Conservation (phyloP, 1,140 invertebrate species). For the Druon quercuslanigerum region DNA sequence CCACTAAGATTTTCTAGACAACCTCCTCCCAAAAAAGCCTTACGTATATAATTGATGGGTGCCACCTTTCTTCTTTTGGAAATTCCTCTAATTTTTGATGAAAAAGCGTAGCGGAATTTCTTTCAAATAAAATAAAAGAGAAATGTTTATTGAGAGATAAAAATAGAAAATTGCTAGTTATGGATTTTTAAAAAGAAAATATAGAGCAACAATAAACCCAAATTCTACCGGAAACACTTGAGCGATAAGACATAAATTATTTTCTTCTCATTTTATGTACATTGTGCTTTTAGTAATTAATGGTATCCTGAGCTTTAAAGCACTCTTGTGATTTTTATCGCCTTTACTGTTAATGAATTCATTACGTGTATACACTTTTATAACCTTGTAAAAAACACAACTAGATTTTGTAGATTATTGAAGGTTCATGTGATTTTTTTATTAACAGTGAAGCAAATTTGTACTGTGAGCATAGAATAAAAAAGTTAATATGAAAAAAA, state of each 20-base stretch:
- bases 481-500: not conserved
- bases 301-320: not conserved
- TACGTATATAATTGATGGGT: too few relatives aligned
- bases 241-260: not conserved
- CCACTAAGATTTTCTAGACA: too few relatives aligned
- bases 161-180: too few relatives aligned
- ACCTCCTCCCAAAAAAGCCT: too few relatives aligned
- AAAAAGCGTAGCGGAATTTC: too few relatives aligned
- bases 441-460: not conserved
- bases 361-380: not conserved
- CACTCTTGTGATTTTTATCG: not conserved
- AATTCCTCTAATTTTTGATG: too few relatives aligned
- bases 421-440: not conserved
- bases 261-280: not conserved
- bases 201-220: too few relatives aligned
- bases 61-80: too few relatives aligned
- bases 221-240: too few relatives aligned
- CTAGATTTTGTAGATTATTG: not conserved
- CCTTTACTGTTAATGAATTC: not conserved
- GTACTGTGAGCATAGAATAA: not conserved
- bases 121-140: too few relatives aligned
- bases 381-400: not conserved
- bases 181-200: too few relatives aligned
- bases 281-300: not conserved
- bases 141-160: too few relatives aligned